Conservation (phyloP, 2,113 vertebrate genomes). For the Scophthalmus maximus region DNA sequence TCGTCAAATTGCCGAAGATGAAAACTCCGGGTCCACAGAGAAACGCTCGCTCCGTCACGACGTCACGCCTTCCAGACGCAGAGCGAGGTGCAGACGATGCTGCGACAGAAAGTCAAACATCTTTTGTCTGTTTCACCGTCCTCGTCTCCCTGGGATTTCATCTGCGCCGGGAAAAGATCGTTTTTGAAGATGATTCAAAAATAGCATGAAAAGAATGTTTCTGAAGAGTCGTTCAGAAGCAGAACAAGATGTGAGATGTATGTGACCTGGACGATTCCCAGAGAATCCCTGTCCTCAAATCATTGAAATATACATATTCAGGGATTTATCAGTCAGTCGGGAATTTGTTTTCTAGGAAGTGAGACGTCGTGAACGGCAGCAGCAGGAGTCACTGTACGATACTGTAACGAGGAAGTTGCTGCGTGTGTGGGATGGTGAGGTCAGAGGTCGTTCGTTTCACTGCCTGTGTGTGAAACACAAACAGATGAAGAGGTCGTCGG, state of each 20-base stretch:
- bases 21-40: no score
- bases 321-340: no score
- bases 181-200: slow-evolving; percentile 10
- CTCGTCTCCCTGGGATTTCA: neutral
- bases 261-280: neutral
- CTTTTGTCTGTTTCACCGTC: slow-evolving; percentile 3
- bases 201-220: neutral
- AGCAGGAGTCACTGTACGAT: no score
- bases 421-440: neutral
- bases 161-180: neutral
- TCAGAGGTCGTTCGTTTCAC: neutral
- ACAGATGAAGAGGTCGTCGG: no score
- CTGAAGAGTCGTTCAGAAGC: no score
- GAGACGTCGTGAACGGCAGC: no score
- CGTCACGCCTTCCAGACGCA: neutral
- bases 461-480: neutral
- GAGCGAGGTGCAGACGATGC: neutral
- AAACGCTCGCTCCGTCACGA: neutral
- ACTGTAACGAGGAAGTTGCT: no score
- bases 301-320: neutral
- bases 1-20: no score
- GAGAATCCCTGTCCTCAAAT: neutral
- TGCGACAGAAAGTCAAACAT: neutral
- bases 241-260: neutral
- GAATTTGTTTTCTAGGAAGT: no score